phyloP scores from a whole-genome alignment of 2,113 vertebrate species.

The Albula glossodonta region DNA sequence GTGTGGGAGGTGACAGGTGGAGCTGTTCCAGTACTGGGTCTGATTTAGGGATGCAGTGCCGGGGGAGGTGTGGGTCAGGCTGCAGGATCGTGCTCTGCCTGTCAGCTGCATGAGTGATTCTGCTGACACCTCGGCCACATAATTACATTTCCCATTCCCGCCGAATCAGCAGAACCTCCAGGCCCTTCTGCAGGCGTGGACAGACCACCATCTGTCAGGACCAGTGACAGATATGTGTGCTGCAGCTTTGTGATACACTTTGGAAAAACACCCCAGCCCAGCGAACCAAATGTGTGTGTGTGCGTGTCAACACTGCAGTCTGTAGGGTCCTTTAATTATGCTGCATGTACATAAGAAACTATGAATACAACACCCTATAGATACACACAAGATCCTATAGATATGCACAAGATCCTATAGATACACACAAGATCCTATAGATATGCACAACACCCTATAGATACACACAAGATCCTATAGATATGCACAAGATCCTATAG shows the following conservation, averaged over 20 bases:
- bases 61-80: slow-evolving; percentile 45
- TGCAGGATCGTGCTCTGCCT: slow-evolving; percentile 57
- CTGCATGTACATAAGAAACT: too few species aligned
- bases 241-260: neutral
- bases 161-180: slow-evolving; percentile 65
- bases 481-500: too few species aligned
- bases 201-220: neutral
- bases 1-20: slow-evolving; percentile 1
- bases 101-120: slow-evolving; percentile 66
- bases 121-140: slow-evolving; percentile 57
- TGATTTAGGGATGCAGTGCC: slow-evolving; percentile 43
- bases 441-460: too few species aligned
- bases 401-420: too few species aligned
- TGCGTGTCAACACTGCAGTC: too few species aligned
- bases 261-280: neutral
- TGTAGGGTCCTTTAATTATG: too few species aligned
- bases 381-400: too few species aligned
- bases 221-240: neutral
- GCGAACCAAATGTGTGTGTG: neutral
- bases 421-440: too few species aligned
- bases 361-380: too few species aligned
- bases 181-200: slow-evolving; percentile 42
- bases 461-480: too few species aligned
- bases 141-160: slow-evolving; percentile 70
- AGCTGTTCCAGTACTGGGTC: neutral